Evolutionary conservation across 2,797 vertebrate species (phyloP), one percentile per base, ranked within the genome.

Genomic region (Delichon dasypus): DNA sequence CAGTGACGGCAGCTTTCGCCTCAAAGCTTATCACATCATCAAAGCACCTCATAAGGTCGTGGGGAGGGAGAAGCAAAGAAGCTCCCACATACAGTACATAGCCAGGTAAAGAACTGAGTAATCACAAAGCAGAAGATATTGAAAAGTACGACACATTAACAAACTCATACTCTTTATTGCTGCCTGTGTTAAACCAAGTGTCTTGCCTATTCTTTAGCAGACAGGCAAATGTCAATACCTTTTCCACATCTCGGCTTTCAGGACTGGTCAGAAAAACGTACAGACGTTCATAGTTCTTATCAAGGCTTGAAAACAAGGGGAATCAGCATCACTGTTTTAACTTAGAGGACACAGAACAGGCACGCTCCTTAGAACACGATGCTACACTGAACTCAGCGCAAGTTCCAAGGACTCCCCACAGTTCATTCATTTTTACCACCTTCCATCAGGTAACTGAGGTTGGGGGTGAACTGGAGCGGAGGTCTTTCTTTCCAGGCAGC

Each of bases 391-490:
- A 40, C 15, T 10, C 38, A 7, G 10, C 10, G 18, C 51, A 73
- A 50, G 11, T 38, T 76, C 20, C 36, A 48, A 66, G 13, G 44
- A 23, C 25, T 30, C 38, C 29, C n/a, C 14, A 5, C 16, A 61
- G 45, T 13, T 50, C n/a, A 19, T 58, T 80, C 13, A 29, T 50
- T 78, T 92, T 55, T 51, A 66, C 25, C 48, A 47, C 11, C 16
- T 57, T 12, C 34, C 25, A 36, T 15, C 38, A 66, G 16, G 40
- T 50, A 38, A 62, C 30, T 14, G 18, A 53, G 16, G 4, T 0
- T 55, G 11, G 21, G 2, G 5, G 4, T 3, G 2, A 29, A 32
- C n/a, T 34, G 20, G 3, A 29, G 5, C 15, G 48, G 25, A 45
- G 26, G 6, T 45, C 27, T 34, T 70, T 66, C 57, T 66, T 71